phyloP scores from a whole-genome alignment of 2,113 vertebrate species.

The Microcebus tavaratra region DNA sequence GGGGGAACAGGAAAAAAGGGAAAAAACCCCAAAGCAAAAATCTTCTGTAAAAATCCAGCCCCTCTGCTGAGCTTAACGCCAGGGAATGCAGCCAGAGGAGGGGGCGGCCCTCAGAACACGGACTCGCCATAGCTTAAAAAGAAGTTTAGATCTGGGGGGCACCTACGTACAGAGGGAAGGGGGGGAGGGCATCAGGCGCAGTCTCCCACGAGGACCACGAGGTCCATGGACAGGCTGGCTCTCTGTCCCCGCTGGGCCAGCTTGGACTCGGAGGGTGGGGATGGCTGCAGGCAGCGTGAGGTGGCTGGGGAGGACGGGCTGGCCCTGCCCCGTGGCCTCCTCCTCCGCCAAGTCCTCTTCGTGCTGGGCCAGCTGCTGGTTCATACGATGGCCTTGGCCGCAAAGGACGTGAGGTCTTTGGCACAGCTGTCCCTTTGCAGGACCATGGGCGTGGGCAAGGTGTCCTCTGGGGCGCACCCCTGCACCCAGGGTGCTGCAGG shows the following conservation, averaged over 20 bases:
- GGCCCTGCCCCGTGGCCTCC: constrained; percentile 77
- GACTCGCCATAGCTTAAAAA: constrained; percentile 67
- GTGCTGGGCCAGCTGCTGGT: constrained; percentile 93
- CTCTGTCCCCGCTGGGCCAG: too few species aligned
- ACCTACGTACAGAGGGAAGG: too few species aligned
- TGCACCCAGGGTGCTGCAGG: constrained; percentile 96
- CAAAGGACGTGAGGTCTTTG: constrained; percentile 97
- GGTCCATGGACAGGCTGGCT: too few species aligned
- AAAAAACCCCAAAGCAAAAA: constrained; percentile 55
- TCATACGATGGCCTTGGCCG: constrained; percentile 96
- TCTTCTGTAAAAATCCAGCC: constrained; percentile 71
- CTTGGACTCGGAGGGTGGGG: too few species aligned
- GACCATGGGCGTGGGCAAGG: too few species aligned
- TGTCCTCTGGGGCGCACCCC: constrained; percentile 77
- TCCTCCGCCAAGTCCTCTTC: constrained; percentile 92
- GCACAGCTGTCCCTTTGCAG: constrained; percentile 93
- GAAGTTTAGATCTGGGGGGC: constrained; percentile 21
- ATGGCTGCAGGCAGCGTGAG: too few species aligned
- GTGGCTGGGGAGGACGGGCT: too few species aligned
- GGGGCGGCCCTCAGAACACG: constrained; percentile 68
- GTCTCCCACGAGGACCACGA: too few species aligned
- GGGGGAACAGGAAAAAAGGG: not conserved
- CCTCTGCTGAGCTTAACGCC: constrained; percentile 87
- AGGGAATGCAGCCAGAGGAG: constrained; percentile 80
- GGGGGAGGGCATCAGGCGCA: too few species aligned